phyloP scores from a whole-genome alignment of 2,113 vertebrate genomes.

The Piaya cayana region DNA sequence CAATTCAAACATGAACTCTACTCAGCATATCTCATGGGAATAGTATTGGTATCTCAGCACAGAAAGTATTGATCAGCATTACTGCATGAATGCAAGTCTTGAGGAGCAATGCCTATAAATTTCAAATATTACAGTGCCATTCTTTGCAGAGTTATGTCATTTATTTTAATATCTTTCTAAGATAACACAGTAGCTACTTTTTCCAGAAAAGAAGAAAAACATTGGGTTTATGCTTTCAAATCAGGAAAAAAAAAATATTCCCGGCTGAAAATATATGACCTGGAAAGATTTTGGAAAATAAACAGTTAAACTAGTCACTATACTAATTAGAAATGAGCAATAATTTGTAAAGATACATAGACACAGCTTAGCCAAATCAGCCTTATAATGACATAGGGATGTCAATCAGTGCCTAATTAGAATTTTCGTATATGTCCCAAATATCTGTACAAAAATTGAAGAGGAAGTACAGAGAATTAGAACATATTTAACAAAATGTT shows the following conservation, averaged over 20 bases:
- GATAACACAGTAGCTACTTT: neutral
- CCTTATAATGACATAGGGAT: neutral
- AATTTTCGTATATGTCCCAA: neutral
- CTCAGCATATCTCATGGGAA: neutral
- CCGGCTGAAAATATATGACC: neutral
- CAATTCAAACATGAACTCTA: neutral
- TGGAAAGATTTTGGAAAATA: neutral
- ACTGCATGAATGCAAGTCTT: neutral
- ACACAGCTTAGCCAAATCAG: conserved; percentile 9
- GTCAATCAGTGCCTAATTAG: neutral
- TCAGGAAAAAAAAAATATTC: neutral
- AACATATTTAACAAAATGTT: neutral
- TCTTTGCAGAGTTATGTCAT: neutral
- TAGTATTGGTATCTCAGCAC: conserved; percentile 10
- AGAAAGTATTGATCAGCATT: neutral
- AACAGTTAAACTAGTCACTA: conserved; percentile 23
- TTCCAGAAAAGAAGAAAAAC: neutral
- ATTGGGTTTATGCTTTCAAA: neutral
- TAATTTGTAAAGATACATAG: conserved; percentile 6
- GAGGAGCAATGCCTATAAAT: neutral
- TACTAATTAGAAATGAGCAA: neutral
- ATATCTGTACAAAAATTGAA: neutral
- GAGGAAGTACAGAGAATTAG: neutral
- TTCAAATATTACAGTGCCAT: neutral
- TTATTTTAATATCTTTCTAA: neutral